Evolutionary conservation across 2,113 vertebrate species (phyloP).

Genomic region (Amblyornis subalaris): DNA sequence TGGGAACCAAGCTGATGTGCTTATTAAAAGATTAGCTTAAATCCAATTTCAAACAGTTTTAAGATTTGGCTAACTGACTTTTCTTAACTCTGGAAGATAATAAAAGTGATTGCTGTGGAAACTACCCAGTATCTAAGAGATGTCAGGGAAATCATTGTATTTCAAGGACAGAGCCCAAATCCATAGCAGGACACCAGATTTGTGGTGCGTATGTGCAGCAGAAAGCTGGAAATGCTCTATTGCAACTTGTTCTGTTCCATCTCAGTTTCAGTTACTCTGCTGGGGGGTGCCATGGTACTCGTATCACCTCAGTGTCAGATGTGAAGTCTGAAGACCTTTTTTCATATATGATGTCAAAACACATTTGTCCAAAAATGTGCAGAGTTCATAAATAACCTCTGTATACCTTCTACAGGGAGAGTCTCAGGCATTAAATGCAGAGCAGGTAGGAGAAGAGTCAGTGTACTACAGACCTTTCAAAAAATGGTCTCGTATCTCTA

Average conservation of each 20-base stretch:
- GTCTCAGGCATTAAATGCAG: background rate
- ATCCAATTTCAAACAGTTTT: background rate
- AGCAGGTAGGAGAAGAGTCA: background rate
- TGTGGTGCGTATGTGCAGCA: rapidly evolving
- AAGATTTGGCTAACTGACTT: background rate
- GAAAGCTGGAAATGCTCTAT: background rate
- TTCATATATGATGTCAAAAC: background rate
- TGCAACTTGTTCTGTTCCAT: background rate
- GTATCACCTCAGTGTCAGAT: background rate
- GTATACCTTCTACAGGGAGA: background rate
- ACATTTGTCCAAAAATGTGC: background rate
- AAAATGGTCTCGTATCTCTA: slow-evolving; percentile 1
- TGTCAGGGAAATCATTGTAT: background rate
- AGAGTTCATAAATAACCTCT: background rate
- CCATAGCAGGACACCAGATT: background rate
- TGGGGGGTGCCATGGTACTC: background rate
- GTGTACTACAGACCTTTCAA: background rate
- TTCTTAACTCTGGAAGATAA: background rate
- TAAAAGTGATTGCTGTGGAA: background rate
- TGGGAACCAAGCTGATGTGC: background rate
- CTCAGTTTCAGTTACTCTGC: background rate
- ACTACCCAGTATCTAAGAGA: background rate
- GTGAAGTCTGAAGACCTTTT: background rate
- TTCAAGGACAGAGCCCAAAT: background rate
- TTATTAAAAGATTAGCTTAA: slow-evolving; percentile 12